A percentile compares a stretch with the other conserved stretches of the same genome.
Evolutionary conservation across 1,140 invertebrate genomes (phyloP).

Genomic region (Lepidostoma basale): DNA sequence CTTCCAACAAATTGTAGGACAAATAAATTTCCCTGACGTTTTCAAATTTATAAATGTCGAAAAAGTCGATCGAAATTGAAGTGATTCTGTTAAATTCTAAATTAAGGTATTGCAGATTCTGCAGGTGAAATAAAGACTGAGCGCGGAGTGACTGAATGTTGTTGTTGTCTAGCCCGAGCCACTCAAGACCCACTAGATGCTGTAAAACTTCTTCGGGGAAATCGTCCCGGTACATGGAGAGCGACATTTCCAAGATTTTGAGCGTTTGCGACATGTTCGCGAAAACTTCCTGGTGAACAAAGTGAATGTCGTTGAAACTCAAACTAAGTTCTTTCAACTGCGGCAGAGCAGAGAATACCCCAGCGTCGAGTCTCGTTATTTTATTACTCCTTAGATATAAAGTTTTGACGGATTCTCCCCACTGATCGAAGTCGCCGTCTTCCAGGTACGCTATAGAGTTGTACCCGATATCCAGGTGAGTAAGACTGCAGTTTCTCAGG

Average conservation of each 20-base stretch:
- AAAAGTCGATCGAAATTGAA: slow-evolving; percentile 67
- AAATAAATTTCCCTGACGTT: slow-evolving; percentile 78
- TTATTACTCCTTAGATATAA: slow-evolving; percentile 85
- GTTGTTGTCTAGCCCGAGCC: slow-evolving; percentile 89
- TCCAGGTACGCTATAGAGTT: slow-evolving; percentile 80
- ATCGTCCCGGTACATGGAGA: slow-evolving; percentile 78
- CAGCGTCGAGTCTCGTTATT: slow-evolving; percentile 73
- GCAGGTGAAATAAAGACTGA: slow-evolving; percentile 65
- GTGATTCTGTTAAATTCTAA: slow-evolving; percentile 82
- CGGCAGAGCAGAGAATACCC: slow-evolving; percentile 72
- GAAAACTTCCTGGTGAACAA: slow-evolving; percentile 78
- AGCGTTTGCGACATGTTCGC: slow-evolving; percentile 73
- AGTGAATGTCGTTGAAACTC: slow-evolving; percentile 84
- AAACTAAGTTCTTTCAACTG: slow-evolving; percentile 84
- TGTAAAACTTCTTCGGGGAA: slow-evolving; percentile 76
- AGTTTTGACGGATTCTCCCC: slow-evolving; percentile 82
- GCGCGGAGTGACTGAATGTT: slow-evolving; percentile 75
- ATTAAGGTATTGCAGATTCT: slow-evolving; percentile 81
- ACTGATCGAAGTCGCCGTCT: slow-evolving; percentile 76
- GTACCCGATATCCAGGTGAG: slow-evolving; percentile 86
- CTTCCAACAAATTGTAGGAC: slow-evolving; percentile 73
- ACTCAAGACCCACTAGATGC: slow-evolving; percentile 74
- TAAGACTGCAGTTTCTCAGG: slow-evolving; percentile 70
- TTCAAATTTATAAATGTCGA: slow-evolving; percentile 72
- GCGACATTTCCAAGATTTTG: slow-evolving; percentile 84